A percentile compares a stretch with the other conserved stretches of the same genome.
Conservation (phyloP, 2,113 vertebrate species). For the Syrrhaptes paradoxus region DNA sequence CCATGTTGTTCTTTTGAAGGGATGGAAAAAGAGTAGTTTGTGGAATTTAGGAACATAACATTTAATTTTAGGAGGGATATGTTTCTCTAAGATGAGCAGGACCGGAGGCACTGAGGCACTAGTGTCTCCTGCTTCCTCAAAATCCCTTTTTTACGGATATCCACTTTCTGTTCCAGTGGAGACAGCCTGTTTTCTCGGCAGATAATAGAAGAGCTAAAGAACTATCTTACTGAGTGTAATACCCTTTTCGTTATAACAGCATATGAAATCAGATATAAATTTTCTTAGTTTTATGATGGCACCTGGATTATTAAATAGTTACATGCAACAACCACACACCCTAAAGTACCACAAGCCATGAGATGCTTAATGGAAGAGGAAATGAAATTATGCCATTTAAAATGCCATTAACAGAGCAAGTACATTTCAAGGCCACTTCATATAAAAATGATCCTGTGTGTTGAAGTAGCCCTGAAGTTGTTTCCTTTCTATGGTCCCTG, state of each 20-base stretch:
- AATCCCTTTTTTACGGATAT: neutral
- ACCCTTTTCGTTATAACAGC: neutral
- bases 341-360: neutral
- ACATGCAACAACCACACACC: neutral
- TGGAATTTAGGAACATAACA: neutral
- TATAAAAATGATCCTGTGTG: neutral
- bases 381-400: neutral
- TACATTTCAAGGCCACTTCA: neutral
- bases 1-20: neutral
- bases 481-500: neutral
- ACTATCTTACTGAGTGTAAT: neutral
- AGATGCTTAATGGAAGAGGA: neutral
- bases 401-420: neutral
- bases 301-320: neutral
- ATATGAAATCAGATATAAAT: neutral
- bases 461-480: neutral
- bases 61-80: fast-evolving
- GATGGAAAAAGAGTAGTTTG: neutral
- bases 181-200: neutral
- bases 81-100: neutral
- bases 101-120: neutral
- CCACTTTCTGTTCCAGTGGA: neutral
- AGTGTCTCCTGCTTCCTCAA: neutral
- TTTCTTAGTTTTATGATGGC: neutral
- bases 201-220: neutral